These are phyloP conservation scores for Amphiprion percula DNA, from an alignment of 2,113 vertebrate genomes.

Conservation along the genomic window DNA sequence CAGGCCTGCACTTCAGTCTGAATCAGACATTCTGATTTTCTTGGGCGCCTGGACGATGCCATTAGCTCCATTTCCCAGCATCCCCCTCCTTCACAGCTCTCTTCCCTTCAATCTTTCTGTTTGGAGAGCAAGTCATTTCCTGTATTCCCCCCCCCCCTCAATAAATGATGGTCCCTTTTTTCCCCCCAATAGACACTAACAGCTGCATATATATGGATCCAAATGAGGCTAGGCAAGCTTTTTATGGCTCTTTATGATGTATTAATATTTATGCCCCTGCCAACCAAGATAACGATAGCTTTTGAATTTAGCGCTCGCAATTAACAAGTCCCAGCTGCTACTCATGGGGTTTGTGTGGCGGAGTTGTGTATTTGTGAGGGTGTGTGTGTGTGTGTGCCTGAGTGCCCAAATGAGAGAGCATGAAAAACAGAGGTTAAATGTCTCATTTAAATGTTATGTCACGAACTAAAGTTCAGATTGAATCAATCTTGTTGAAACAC, in stretches of 20 bases:
- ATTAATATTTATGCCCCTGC: conserved; percentile 80
- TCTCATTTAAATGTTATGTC: conserved; percentile 72
- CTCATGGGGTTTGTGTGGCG: conserved; percentile 28
- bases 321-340: conserved; percentile 75
- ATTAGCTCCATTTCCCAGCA: conserved; percentile 26
- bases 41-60: conserved; percentile 1
- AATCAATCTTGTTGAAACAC: conserved; percentile 72
- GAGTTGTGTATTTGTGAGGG: background rate
- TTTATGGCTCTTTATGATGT: conserved; percentile 75
- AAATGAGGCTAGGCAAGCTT: conserved; percentile 63
- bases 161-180: conserved; percentile 46
- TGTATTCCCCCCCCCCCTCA: conserved; percentile 36
- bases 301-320: conserved; percentile 78
- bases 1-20: conserved; percentile 6
- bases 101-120: conserved; percentile 34
- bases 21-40: conserved; percentile 28
- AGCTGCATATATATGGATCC: conserved; percentile 76
- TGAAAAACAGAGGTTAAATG: conserved; percentile 56
- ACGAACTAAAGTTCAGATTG: conserved; percentile 64
- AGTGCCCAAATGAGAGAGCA: conserved; percentile 34
- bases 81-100: conserved; percentile 32
- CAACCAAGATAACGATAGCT: conserved; percentile 60
- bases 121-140: conserved; percentile 64
- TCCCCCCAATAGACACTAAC: conserved; percentile 53
- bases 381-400: background rate